Conservation (phyloP, 2,888 invertebrate genomes). For the Silvanus unidentatus region DNA sequence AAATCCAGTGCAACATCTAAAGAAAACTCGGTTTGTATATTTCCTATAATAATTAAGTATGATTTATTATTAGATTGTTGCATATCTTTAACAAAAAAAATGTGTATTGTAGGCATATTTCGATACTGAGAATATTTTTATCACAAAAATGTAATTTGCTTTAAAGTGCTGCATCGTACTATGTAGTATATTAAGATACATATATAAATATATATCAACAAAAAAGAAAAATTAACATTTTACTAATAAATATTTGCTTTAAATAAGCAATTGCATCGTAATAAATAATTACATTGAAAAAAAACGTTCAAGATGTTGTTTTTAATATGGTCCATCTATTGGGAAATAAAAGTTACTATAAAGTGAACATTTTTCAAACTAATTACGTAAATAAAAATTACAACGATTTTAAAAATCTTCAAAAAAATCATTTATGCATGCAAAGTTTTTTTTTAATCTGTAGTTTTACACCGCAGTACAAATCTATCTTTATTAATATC, state of each 20-base stretch:
- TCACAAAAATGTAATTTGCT: constrained; percentile 15
- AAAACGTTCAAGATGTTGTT: too few species aligned
- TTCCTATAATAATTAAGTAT: constrained; percentile 11
- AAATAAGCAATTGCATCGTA: constrained; percentile 29
- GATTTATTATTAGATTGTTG: constrained; percentile 16
- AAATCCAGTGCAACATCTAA: constrained; percentile 22
- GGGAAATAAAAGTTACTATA: constrained; percentile 20
- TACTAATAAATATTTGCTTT: constrained; percentile 22
- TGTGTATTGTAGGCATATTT: constrained; percentile 15
- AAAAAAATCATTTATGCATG: constrained; percentile 30
- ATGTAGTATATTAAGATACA: constrained; percentile 21
- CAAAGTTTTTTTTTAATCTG: constrained; percentile 26
- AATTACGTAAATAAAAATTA: constrained; percentile 19
- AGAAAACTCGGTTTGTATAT: neutral
- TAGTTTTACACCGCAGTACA: constrained; percentile 33
- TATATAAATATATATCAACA: too few species aligned
- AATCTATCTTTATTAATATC: constrained; percentile 25
- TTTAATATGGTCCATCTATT: too few species aligned
- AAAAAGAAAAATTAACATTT: too few species aligned
- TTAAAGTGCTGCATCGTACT: constrained; percentile 23
- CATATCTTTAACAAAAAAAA: constrained; percentile 16
- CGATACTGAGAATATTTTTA: constrained; percentile 13
- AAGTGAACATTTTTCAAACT: constrained; percentile 10
- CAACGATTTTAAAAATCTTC: constrained; percentile 25
- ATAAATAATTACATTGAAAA: constrained; percentile 6